Conservation (phyloP, 1,140 invertebrate genomes). For the Drosophila eugracilis region DNA sequence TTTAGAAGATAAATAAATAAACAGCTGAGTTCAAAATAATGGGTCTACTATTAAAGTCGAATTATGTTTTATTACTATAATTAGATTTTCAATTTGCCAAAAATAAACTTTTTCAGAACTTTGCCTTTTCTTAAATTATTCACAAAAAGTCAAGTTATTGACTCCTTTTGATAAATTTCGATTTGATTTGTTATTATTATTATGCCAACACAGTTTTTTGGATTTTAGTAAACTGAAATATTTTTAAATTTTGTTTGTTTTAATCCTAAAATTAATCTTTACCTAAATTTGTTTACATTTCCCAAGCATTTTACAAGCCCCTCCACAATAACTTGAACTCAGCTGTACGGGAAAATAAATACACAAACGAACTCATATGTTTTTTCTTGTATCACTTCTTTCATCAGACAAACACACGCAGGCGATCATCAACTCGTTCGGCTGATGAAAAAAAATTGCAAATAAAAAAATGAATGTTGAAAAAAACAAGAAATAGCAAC, state of each 20-base stretch:
- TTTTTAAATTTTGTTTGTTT: too few species aligned
- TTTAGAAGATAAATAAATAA: conserved; percentile 15
- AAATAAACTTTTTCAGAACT: too few species aligned
- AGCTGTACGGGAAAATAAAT: conserved; percentile 21
- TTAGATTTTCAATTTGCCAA: too few species aligned
- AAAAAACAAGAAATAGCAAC: conserved; percentile 39
- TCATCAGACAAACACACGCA: conserved; percentile 49
- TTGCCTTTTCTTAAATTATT: too few species aligned
- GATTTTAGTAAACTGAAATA: too few species aligned
- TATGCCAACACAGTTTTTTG: too few species aligned
- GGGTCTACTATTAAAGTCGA: neutral
- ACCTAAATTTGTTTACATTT: too few species aligned
- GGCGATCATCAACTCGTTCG: conserved; percentile 58
- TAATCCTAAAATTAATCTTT: too few species aligned
- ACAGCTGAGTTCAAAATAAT: neutral
- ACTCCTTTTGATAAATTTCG: too few species aligned
- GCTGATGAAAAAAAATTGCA: conserved; percentile 53
- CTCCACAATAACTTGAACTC: neutral
- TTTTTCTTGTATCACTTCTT: conserved; percentile 66
- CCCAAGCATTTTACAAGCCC: neutral
- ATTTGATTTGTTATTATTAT: too few species aligned
- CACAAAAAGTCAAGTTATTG: too few species aligned
- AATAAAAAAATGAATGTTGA: conserved; percentile 49
- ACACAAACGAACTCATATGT: conserved; percentile 22
- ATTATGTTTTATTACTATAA: too few species aligned